Percentiles rank a stretch among this genome's conserved stretches.
Evolutionary conservation across 1,140 invertebrate species (phyloP).

Genomic region (Drepana arcuata): DNA sequence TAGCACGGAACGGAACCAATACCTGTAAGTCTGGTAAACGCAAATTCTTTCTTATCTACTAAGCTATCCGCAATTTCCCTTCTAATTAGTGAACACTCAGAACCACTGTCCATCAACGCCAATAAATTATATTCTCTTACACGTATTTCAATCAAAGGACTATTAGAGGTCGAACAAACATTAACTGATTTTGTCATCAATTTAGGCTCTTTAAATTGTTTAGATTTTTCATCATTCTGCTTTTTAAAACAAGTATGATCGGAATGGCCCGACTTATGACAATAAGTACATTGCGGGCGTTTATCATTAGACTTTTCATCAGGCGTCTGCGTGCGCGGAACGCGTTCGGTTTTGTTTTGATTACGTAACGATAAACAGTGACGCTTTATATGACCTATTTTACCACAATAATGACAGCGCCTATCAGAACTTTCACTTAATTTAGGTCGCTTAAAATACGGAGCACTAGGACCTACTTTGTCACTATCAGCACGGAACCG

Average conservation of each 20-base stretch:
- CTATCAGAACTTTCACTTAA: not conserved
- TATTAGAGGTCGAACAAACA: constrained; percentile 11
- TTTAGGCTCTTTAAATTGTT: constrained; percentile 5
- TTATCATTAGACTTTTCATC: constrained; percentile 1
- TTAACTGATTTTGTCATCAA: constrained; percentile 10
- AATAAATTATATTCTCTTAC: constrained; percentile 7
- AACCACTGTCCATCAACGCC: constrained; percentile 18
- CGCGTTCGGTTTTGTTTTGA: not conserved
- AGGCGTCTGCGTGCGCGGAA: not conserved
- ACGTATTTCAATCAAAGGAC: constrained; percentile 6
- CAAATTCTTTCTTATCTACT: constrained; percentile 11
- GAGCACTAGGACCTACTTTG: not conserved
- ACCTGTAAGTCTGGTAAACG: constrained; percentile 5
- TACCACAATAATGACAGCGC: constrained; percentile 5
- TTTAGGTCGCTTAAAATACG: constrained; percentile 2
- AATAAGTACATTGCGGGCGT: constrained; percentile 1
- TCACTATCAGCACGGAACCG: not conserved
- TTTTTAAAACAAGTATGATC: constrained; percentile 5
- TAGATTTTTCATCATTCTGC: not conserved
- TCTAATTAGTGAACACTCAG: constrained; percentile 18
- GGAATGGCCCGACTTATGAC: constrained; percentile 4
- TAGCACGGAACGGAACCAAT: constrained; percentile 4
- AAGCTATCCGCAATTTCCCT: constrained; percentile 9
- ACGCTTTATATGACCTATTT: constrained; percentile 4
- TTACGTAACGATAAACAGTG: constrained; percentile 2